A percentile compares a stretch with the other conserved stretches of the same genome.
These are phyloP conservation scores for Cephus spinipes DNA, from an alignment of 2,888 invertebrate genomes.

Conservation along the genomic window DNA sequence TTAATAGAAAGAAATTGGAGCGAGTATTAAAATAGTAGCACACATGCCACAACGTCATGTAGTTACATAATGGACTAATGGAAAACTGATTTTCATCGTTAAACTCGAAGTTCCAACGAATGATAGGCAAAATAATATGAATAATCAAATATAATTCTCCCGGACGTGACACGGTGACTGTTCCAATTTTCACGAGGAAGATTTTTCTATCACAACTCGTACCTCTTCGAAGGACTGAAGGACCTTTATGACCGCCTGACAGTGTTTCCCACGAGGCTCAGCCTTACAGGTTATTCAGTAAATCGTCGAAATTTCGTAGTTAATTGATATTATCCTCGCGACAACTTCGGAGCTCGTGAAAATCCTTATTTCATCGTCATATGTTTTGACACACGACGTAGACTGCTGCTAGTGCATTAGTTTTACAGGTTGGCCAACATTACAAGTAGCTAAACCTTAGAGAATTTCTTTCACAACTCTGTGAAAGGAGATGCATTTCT, in stretches of 20 bases:
- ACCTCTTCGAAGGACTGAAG: slow-evolving; percentile 28
- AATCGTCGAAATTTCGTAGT: not conserved
- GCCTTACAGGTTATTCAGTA: not conserved
- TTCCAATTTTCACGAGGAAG: slow-evolving; percentile 20
- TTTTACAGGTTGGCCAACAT: not conserved
- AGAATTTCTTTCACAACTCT: not conserved
- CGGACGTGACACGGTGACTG: not conserved
- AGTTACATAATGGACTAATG: not conserved
- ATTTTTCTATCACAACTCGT: slow-evolving; percentile 26
- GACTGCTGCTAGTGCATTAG: slow-evolving; percentile 3
- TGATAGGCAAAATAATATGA: not conserved
- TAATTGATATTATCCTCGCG: not conserved
- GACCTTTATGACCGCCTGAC: not conserved
- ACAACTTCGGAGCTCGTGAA: slow-evolving; percentile 30
- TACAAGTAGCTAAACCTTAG: not conserved
- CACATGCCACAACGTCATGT: not conserved
- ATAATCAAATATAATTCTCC: not conserved
- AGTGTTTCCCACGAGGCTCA: not conserved
- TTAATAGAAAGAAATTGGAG: not conserved
- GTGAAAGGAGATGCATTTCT: too few relatives aligned
- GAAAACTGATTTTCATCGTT: not conserved
- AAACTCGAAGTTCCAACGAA: not conserved
- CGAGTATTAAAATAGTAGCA: not conserved
- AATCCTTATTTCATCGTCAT: slow-evolving; percentile 50
- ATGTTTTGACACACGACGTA: slow-evolving; percentile 42